phyloP scores from a whole-genome alignment of 2,888 invertebrate genomes.

The Strigamia maritima region DNA sequence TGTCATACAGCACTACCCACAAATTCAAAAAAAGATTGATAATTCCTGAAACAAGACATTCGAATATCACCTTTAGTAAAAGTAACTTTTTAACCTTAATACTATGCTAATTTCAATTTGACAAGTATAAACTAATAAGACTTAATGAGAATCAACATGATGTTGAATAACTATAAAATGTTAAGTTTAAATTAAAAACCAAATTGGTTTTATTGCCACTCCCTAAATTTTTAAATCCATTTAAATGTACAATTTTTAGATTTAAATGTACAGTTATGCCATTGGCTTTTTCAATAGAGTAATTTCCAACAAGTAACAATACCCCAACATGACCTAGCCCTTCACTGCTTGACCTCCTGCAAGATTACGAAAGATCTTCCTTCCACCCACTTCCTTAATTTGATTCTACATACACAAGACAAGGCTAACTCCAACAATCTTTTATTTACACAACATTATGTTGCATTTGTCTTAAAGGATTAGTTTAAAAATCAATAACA shows the following conservation, averaged over 20 bases:
- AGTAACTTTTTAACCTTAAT: too few species aligned
- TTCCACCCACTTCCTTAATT: conserved; percentile 27
- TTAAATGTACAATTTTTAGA: neutral
- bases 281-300: conserved; percentile 19
- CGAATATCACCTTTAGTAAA: too few species aligned
- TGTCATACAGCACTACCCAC: too few species aligned
- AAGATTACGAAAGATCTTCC: conserved; percentile 19
- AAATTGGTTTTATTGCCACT: neutral
- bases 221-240: neutral
- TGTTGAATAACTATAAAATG: too few species aligned
- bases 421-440: neutral
- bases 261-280: neutral
- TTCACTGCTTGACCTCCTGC: conserved; percentile 22
- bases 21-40: too few species aligned
- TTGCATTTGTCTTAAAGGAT: neutral
- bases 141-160: too few species aligned
- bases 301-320: neutral
- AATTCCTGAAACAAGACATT: too few species aligned
- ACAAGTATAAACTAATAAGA: too few species aligned
- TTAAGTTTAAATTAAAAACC: too few species aligned
- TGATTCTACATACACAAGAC: neutral
- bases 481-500: neutral
- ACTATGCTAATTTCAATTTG: too few species aligned
- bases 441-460: neutral
- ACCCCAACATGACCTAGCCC: conserved; percentile 18